A percentile compares a stretch with the other conserved stretches of the same genome.
Conservation (phyloP, 2,113 vertebrate genomes). For the Cyprinodon variegatus region DNA sequence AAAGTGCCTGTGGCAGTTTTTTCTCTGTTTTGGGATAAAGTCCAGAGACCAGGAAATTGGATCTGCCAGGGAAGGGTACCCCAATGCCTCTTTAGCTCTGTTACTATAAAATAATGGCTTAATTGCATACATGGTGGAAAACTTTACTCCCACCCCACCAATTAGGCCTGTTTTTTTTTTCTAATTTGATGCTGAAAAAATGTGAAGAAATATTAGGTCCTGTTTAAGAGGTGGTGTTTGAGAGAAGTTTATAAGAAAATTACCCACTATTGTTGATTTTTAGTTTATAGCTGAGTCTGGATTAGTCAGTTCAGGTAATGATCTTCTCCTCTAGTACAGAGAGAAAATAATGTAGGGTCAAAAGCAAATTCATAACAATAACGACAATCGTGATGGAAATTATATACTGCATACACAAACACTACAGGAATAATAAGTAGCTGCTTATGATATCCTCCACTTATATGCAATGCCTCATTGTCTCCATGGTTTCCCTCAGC, state of each 20-base stretch:
- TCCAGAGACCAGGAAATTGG: neutral
- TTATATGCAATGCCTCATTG: constrained; percentile 24
- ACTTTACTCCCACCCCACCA: neutral
- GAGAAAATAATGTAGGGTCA: neutral
- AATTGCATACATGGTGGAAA: neutral
- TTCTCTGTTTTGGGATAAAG: no score
- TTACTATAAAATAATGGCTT: neutral
- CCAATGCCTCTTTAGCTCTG: neutral
- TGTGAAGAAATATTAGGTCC: neutral
- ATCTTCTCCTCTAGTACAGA: neutral
- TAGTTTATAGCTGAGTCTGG: neutral
- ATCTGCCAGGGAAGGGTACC: neutral
- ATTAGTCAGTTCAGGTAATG: neutral
- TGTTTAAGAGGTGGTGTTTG: neutral
- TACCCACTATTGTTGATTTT: neutral
- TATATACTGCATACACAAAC: neutral
- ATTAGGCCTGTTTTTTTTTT: neutral
- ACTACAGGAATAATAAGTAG: constrained; percentile 17
- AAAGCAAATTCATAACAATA: neutral
- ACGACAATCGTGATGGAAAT: neutral
- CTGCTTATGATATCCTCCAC: constrained; percentile 11
- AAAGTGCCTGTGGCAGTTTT: no score
- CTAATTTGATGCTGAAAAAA: neutral
- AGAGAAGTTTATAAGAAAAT: neutral
- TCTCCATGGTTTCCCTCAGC: constrained; percentile 13